phyloP scores from a whole-genome alignment of 2,888 invertebrate genomes.

The Melipona bicolor region DNA sequence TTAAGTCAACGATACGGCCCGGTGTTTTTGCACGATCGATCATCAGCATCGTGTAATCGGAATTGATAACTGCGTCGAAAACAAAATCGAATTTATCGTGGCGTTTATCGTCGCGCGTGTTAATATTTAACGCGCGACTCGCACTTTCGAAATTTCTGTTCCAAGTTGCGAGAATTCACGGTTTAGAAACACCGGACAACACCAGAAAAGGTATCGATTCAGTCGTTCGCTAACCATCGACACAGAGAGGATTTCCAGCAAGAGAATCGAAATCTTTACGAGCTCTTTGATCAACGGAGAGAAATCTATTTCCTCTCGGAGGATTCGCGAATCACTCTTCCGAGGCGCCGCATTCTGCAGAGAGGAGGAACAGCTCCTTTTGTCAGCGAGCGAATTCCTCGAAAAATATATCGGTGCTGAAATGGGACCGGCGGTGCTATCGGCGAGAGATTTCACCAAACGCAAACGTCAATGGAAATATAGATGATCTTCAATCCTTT shows the following conservation, averaged over 20 bases:
- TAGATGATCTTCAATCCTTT: slow-evolving; percentile 45
- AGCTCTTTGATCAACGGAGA: background rate
- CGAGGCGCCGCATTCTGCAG: slow-evolving; percentile 10
- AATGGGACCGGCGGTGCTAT: slow-evolving; percentile 27
- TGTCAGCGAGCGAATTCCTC: slow-evolving; percentile 38
- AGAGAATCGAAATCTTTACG: background rate
- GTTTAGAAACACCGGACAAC: background rate
- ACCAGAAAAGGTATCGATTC: background rate
- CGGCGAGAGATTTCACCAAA: background rate
- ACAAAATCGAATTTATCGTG: slow-evolving; percentile 34
- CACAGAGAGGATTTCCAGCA: background rate
- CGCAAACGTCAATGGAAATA: slow-evolving; percentile 12
- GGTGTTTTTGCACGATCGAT: slow-evolving; percentile 5
- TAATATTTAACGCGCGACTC: slow-evolving; percentile 2
- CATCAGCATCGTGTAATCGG: slow-evolving; percentile 4
- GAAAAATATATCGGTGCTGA: background rate
- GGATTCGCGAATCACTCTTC: slow-evolving; percentile 56
- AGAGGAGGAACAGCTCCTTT: slow-evolving; percentile 39
- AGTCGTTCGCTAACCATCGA: background rate
- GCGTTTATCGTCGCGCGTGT: background rate
- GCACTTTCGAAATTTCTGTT: too few species aligned
- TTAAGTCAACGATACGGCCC: background rate
- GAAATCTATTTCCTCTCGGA: slow-evolving; percentile 15
- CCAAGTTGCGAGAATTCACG: background rate
- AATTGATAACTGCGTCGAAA: slow-evolving; percentile 14